A percentile compares a stretch with the other conserved stretches of the same genome.
These are phyloP conservation scores for Syngnathus typhle DNA, from an alignment of 2,113 vertebrate genomes.

Conservation along the genomic window DNA sequence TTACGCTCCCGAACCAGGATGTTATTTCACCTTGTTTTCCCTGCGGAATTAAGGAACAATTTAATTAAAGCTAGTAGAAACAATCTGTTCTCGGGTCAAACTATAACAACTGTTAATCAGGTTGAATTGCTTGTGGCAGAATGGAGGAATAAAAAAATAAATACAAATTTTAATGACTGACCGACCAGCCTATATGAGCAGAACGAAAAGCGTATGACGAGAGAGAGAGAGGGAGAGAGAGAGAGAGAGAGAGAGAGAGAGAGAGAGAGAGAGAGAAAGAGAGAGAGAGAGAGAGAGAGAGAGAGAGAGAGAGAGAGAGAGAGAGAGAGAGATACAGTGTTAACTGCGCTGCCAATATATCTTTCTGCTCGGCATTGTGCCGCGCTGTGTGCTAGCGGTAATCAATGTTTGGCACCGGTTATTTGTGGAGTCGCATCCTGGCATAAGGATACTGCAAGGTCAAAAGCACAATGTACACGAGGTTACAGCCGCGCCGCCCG, in stretches of 20 bases:
- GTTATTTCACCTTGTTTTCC: neutral
- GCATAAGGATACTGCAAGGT: constrained; percentile 60
- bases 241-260: constrained; percentile 35
- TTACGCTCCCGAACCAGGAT: neutral
- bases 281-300: too few relatives aligned
- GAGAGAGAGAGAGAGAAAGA: too few relatives aligned
- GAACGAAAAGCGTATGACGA: constrained; percentile 56
- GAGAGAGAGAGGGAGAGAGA: constrained; percentile 33
- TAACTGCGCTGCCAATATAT: constrained; percentile 51
- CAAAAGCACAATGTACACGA: constrained; percentile 42
- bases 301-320: too few relatives aligned
- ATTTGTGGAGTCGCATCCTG: constrained; percentile 53
- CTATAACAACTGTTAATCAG: neutral
- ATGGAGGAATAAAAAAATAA: neutral
- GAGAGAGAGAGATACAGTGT: constrained; percentile 36
- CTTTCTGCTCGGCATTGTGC: constrained; percentile 44
- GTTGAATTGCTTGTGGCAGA: constrained; percentile 19
- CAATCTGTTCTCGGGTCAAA: neutral
- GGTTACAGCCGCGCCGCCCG: constrained; percentile 37
- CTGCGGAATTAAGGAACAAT: neutral
- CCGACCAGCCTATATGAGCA: constrained; percentile 42
- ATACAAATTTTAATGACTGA: neutral
- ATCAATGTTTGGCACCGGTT: constrained; percentile 64
- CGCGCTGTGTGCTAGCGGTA: constrained; percentile 50
- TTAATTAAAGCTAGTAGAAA: neutral